Conservation (phyloP, 2,888 invertebrate genomes). For the Hypomecis punctinalis region DNA sequence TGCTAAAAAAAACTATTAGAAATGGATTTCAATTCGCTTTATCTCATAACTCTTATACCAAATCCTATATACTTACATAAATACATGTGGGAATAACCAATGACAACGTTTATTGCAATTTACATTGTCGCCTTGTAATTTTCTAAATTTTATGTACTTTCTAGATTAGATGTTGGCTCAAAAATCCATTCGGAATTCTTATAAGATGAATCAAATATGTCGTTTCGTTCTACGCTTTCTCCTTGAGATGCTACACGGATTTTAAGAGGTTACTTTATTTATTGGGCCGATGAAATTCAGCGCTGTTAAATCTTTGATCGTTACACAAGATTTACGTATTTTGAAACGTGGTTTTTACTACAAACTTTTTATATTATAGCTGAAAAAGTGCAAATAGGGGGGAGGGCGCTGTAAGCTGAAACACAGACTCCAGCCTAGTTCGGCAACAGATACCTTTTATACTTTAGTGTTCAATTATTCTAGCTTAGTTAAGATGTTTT, state of each 20-base stretch:
- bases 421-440: too few species aligned
- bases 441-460: too few species aligned
- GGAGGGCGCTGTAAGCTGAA: too few species aligned
- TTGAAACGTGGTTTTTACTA: background rate
- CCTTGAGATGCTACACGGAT: constrained; percentile 22
- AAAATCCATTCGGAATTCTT: constrained; percentile 24
- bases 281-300: constrained; percentile 22
- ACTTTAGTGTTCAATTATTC: too few species aligned
- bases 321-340: constrained; percentile 11
- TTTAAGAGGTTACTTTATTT: constrained; percentile 25
- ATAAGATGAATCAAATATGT: constrained; percentile 20
- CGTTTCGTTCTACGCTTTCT: constrained; percentile 17
- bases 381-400: too few species aligned
- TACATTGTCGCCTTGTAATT: constrained; percentile 4
- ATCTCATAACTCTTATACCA: background rate
- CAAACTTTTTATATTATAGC: too few species aligned
- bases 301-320: constrained; percentile 15
- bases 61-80: constrained; percentile 26
- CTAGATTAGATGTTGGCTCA: constrained; percentile 19
- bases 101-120: constrained; percentile 19
- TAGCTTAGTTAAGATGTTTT: too few species aligned
- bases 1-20: background rate
- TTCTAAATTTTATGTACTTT: constrained; percentile 5
- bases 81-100: constrained; percentile 3
- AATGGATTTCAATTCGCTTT: background rate